Evolutionary conservation across 2,113 vertebrate genomes (phyloP), one percentile per base, ranked within the genome.

Genomic region (Hirundichthys speculiger): DNA sequence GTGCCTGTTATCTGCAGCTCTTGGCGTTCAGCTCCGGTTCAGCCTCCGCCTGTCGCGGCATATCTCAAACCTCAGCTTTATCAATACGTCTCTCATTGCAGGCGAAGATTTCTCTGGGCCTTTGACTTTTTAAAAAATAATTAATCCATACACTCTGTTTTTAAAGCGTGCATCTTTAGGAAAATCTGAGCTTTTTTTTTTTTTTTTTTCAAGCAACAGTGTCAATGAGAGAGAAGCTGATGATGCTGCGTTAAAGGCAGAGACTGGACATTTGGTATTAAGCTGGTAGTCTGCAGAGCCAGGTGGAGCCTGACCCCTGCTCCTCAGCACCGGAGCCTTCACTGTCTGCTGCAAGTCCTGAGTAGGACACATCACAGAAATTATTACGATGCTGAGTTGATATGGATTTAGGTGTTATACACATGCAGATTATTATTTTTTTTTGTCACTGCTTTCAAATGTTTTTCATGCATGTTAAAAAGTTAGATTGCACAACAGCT

Each of bases 1-100:
- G 66, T 47, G 19, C 49, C 19, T 64, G 41, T 72, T 73, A 71
- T 82, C 69, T 52, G 50, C 20, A 64, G 63, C 72, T 79, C 22
- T 24, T 13, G 50, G 65, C 51, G 5, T 40, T 58, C 54, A 27
- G 58, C 42, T 14, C 39, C 25, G 47, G 5, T 40, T 58, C 54
- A 27, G 58, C 42, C 16, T 42, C 25, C 34, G 45, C 60, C 25
- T 52, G 78, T 41, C 62, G 13, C 43, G 56, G 60, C 75, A 49
- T 20, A 65, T 71, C 42, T 70, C 58, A 56, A 20, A 66, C 54
- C 30, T 34, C 1, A 2, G 39, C 22, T 82, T 73, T 68, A 82
- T 82, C 73, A 50, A 56, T 68, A 41, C 39, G 61, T 54, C 30
- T 70, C 15, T 65, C 53, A 30, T 72, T 7, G 0, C 22, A 19